These are phyloP conservation scores for Eupeodes latifasciatus DNA, from an alignment of 2,888 invertebrate species.

Conservation along the genomic window DNA sequence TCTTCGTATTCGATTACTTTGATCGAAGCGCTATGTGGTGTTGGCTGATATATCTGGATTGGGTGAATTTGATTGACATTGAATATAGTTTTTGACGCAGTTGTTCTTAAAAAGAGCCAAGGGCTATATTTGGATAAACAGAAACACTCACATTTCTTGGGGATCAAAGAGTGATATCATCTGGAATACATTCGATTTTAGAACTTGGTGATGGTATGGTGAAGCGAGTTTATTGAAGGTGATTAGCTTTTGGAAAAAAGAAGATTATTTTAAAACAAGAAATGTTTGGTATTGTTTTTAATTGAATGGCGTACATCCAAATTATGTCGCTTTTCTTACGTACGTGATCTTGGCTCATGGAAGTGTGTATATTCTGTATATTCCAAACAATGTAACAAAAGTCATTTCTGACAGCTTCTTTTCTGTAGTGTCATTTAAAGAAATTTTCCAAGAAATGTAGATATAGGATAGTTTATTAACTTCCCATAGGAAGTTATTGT, in stretches of 20 bases:
- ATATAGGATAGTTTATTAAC: no score
- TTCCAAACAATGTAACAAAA: no score
- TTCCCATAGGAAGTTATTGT: no score
- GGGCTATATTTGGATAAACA: slow-evolving; percentile 49
- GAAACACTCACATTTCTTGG: slow-evolving; percentile 37
- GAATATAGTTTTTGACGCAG: slow-evolving; percentile 50
- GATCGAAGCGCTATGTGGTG: slow-evolving; percentile 58
- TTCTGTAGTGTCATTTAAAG: no score
- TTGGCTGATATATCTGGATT: slow-evolving; percentile 53
- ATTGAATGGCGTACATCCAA: neutral
- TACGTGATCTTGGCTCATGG: no score
- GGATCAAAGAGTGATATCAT: slow-evolving; percentile 70
- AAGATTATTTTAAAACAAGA: neutral
- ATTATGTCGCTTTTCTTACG: neutral
- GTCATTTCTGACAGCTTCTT: no score
- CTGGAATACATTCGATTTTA: slow-evolving; percentile 64
- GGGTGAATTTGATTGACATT: slow-evolving; percentile 67
- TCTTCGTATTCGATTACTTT: slow-evolving; percentile 56
- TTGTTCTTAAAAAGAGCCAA: slow-evolving; percentile 1
- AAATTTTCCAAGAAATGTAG: no score
- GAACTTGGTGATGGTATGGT: slow-evolving; percentile 41
- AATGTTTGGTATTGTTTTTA: neutral
- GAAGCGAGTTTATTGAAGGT: slow-evolving; percentile 44
- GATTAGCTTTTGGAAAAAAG: slow-evolving; percentile 50
- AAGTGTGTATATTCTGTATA: no score